Conservation (phyloP, 2,888 invertebrate species). For the Parnassius smintheus region DNA sequence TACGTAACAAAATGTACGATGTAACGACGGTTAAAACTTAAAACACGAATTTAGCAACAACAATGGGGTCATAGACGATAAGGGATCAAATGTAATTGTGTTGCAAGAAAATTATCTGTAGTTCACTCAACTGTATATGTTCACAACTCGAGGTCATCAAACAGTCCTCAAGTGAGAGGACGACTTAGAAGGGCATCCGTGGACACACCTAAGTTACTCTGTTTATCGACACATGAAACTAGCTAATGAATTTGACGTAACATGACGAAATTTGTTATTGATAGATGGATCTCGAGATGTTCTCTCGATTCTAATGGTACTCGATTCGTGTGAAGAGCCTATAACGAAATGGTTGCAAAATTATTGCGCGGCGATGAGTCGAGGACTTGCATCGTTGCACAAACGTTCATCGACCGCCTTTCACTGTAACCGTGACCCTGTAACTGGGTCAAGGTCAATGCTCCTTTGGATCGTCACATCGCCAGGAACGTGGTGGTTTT, state of each 20-base stretch:
- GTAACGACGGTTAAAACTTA: neutral
- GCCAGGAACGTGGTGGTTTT: constrained; percentile 36
- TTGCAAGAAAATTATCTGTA: constrained; percentile 1
- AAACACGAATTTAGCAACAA: neutral
- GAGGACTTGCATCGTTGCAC: constrained; percentile 39
- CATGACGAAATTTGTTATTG: constrained; percentile 18
- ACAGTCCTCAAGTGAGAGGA: constrained; percentile 23
- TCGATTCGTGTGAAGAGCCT: constrained; percentile 33
- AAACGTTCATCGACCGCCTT: constrained; percentile 41
- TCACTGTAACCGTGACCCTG: constrained; percentile 41
- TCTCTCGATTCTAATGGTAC: constrained; percentile 14
- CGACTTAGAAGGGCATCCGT: constrained; percentile 27
- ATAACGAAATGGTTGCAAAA: constrained; percentile 32
- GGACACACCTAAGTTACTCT: constrained; percentile 9
- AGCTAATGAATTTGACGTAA: constrained; percentile 29
- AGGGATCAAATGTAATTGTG: constrained; percentile 6
- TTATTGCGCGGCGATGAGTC: constrained; percentile 33
- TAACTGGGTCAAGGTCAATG: constrained; percentile 73
- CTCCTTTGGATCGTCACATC: constrained; percentile 40
- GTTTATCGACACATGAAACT: constrained; percentile 30
- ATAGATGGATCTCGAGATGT: constrained; percentile 23
- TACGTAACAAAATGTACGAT: too few species aligned
- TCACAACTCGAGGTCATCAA: constrained; percentile 7
- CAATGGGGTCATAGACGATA: constrained; percentile 1
- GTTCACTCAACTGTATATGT: neutral